Base-by-base conservation (phyloP, 2,797 vertebrate genomes). In the Sebastes kiyomatsui region DNA sequence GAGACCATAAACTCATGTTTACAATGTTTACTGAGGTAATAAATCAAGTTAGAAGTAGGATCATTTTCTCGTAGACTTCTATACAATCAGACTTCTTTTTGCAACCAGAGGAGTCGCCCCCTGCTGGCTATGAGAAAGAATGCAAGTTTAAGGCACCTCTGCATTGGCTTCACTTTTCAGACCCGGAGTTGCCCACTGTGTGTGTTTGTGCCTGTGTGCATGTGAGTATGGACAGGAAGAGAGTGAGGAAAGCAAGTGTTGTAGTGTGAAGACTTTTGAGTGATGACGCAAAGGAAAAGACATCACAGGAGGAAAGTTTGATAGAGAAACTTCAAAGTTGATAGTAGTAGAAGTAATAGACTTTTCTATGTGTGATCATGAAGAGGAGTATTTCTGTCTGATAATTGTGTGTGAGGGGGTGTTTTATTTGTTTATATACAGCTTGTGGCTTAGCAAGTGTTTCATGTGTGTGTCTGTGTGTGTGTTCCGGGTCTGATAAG, bases 401-500 rank as follows among this genome's bases (percentile, higher is more conserved):
- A 84, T 85, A 59, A 46, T 35, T 72, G 22, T 66, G 11, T 83
- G 27, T 23, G 33, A 27, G 20, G 33, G 61, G 18, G 22, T 65
- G 20, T 67, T 83, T 79, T 80, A 18, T 79, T 49, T 85, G 77
- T 88, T 81, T 87, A 52, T 72, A 49, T 46, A 46, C 55, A 54
- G 64, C 67, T 14, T 80, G 72, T 77, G 35, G 18, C 18, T 54
- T 22, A 65, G 60, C 30, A 65, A 73, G 60, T 58, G 68, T 78
- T 82, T 73, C 59, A 38, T 81, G 84, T 73, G 85, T 73, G 42
- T 83, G 25, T 76, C 69, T 81, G 9, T 80, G 74, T 92, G 91
- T 89, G 88, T 77, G 86, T 90, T 89, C 82, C 61, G 65, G 80
- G 35, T 80, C 80, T 93, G 93, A 95, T 95, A 95, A 94, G 80